Evolutionary conservation across 1,140 invertebrate genomes (phyloP).

Genomic region (Diploscapter pachys): DNA sequence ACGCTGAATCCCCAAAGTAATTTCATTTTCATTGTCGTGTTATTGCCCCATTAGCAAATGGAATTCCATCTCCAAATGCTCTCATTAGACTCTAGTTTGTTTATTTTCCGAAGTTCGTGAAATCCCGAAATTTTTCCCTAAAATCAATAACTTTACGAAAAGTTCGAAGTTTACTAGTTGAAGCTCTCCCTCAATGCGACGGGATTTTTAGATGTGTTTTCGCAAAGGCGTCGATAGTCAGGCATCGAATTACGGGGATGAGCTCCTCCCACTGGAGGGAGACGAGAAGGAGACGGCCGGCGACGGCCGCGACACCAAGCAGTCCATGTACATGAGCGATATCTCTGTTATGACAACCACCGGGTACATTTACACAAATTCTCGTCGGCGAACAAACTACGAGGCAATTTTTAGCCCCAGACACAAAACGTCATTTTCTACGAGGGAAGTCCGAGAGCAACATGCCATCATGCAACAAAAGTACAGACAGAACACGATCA

Average conservation of each 20-base stretch:
- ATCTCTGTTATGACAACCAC: constrained; percentile 6
- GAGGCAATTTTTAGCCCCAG: constrained; percentile 1
- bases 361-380: constrained; percentile 1
- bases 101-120: too few species aligned
- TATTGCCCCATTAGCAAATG: neutral
- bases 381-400: neutral
- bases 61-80: too few species aligned
- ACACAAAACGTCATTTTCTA: constrained; percentile 55
- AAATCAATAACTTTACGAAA: too few species aligned
- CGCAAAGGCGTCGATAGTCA: constrained; percentile 30
- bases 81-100: too few species aligned
- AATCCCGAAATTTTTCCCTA: too few species aligned
- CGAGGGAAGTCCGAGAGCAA: constrained; percentile 55
- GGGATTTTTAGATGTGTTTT: constrained; percentile 27
- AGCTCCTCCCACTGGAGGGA: constrained; percentile 11
- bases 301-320: constrained; percentile 23
- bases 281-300: constrained; percentile 9
- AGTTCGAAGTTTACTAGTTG: too few species aligned
- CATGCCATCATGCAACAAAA: constrained; percentile 50
- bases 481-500: constrained; percentile 47
- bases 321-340: constrained; percentile 12
- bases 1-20: too few species aligned
- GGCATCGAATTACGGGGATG: constrained; percentile 7
- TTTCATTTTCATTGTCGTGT: neutral
- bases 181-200: neutral